Evolutionary conservation across 1,140 invertebrate species (phyloP).

Genomic region (Halyomorpha halys): DNA sequence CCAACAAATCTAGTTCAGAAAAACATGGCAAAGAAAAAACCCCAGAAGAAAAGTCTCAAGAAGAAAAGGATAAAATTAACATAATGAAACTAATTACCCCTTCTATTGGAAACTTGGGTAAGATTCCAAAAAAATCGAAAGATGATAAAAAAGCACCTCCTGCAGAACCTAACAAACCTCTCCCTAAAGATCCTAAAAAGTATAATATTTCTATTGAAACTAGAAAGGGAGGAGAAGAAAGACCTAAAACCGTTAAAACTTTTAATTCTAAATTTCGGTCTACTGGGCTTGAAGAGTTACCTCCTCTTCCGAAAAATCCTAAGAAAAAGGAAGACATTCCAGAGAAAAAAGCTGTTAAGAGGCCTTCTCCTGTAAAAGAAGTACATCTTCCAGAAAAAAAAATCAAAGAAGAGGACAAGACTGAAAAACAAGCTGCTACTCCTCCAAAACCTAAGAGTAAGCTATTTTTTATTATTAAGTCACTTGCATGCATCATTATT

Average conservation of each 20-base stretch:
- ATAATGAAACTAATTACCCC: slow-evolving; percentile 52
- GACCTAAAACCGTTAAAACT: slow-evolving; percentile 77
- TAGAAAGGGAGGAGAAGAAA: slow-evolving; percentile 49
- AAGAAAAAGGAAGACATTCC: slow-evolving; percentile 22
- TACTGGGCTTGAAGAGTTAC: slow-evolving; percentile 71
- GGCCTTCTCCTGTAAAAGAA: slow-evolving; percentile 47
- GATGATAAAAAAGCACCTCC: slow-evolving; percentile 22
- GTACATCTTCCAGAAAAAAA: slow-evolving; percentile 60
- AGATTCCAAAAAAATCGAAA: slow-evolving; percentile 57
- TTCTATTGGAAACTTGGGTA: slow-evolving; percentile 53
- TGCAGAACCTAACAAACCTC: slow-evolving; percentile 15
- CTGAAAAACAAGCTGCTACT: slow-evolving; percentile 61
- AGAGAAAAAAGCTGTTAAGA: slow-evolving; percentile 37
- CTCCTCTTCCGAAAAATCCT: slow-evolving; percentile 35
- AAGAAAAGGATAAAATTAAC: slow-evolving; percentile 56
- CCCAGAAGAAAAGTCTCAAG: slow-evolving; percentile 39
- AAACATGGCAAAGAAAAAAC: slow-evolving; percentile 25
- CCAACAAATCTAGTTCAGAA: slow-evolving; percentile 33
- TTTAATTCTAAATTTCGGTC: slow-evolving; percentile 79
- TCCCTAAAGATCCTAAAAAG: slow-evolving; percentile 46
- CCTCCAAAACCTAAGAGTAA: slow-evolving; percentile 81
- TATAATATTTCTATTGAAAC: slow-evolving; percentile 70
- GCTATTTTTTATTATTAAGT: slow-evolving; percentile 32
- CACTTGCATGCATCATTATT: no score
- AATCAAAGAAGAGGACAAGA: slow-evolving; percentile 41